These are phyloP conservation scores for Callipepla californica DNA, from an alignment of 2,113 vertebrate genomes.

Conservation along the genomic window DNA sequence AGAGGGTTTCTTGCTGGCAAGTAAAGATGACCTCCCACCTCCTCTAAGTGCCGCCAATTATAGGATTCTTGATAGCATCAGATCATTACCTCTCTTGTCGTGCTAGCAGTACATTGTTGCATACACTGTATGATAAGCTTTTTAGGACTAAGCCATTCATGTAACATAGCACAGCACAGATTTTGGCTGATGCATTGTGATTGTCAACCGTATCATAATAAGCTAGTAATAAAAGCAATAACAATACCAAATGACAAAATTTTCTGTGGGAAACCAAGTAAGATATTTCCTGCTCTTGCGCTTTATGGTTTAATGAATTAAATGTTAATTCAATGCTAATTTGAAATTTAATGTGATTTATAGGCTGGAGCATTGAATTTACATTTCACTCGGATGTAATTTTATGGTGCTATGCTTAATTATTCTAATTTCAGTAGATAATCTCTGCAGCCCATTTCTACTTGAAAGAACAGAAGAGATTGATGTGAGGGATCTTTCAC, in stretches of 20 bases:
- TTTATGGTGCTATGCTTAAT: neutral
- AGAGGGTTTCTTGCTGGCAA: neutral
- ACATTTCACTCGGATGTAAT: slow-evolving; percentile 4
- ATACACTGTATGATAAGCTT: neutral
- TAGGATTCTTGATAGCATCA: neutral
- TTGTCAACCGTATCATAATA: neutral
- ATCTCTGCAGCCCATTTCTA: neutral
- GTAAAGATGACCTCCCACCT: accelerated
- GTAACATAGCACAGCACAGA: neutral
- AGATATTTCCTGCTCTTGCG: neutral
- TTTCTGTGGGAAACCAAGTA: neutral
- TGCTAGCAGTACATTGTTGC: neutral
- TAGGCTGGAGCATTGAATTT: neutral
- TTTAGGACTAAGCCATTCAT: neutral
- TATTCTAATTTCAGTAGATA: neutral
- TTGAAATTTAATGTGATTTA: slow-evolving; percentile 31
- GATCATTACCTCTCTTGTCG: neutral
- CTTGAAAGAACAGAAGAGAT: neutral
- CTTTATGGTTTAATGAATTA: slow-evolving; percentile 5
- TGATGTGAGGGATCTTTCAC: neutral
- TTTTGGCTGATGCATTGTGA: neutral
- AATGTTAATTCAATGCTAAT: neutral
- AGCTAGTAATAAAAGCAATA: neutral
- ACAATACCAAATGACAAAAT: neutral
- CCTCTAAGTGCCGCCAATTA: neutral